These are phyloP conservation scores for Pseudoips prasinana DNA, from an alignment of 2,888 invertebrate species.

Conservation along the genomic window DNA sequence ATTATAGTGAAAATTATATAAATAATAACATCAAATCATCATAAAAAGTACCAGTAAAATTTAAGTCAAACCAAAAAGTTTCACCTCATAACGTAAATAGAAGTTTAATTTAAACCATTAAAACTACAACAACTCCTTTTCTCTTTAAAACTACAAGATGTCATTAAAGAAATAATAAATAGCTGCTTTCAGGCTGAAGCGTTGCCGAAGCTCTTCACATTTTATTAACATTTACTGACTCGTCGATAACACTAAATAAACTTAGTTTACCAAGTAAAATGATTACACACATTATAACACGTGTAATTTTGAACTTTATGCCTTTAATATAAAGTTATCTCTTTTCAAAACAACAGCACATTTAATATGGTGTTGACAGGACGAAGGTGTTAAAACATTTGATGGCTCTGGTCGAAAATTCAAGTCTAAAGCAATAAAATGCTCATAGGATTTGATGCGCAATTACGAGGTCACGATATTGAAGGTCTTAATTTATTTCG, in stretches of 20 bases:
- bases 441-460: slow-evolving; percentile 11
- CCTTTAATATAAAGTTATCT: slow-evolving; percentile 2
- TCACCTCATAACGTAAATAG: too few relatives aligned
- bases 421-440: slow-evolving; percentile 12
- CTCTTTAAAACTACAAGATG: too few relatives aligned
- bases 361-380: not conserved
- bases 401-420: slow-evolving; percentile 6
- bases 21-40: too few relatives aligned
- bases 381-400: slow-evolving; percentile 11
- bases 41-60: too few relatives aligned
- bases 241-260: slow-evolving; percentile 30
- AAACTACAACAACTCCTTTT: too few relatives aligned
- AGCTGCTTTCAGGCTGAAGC: slow-evolving; percentile 17
- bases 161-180: slow-evolving; percentile 52
- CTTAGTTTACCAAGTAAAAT: slow-evolving; percentile 20
- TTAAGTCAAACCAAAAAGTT: too few relatives aligned
- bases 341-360: slow-evolving; percentile 1
- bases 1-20: too few relatives aligned
- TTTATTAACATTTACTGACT: slow-evolving; percentile 36
- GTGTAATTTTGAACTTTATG: slow-evolving; percentile 14
- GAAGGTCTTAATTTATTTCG: slow-evolving; percentile 5
- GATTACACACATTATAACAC: not conserved
- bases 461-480: slow-evolving; percentile 8
- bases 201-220: slow-evolving; percentile 23
- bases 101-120: too few relatives aligned